Conservation (phyloP, 2,797 vertebrate species). For the Capromys pilorides region DNA sequence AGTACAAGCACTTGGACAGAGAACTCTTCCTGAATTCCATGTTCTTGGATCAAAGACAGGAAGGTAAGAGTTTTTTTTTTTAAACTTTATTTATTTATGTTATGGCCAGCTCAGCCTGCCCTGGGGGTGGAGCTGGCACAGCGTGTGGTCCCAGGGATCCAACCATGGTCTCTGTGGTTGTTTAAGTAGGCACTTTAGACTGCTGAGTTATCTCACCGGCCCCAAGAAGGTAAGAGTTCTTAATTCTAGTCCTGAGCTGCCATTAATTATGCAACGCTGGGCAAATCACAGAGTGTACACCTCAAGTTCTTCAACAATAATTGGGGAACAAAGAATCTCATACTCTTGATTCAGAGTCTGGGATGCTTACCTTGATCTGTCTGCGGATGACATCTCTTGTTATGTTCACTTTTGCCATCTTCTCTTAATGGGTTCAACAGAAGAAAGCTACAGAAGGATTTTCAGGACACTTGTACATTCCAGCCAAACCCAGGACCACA, state of each 20-base stretch:
- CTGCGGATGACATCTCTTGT: constrained; percentile 94
- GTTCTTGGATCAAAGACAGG: background rate
- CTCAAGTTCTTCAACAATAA: constrained; percentile 21
- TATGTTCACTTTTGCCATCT: constrained; percentile 96
- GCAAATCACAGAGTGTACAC: constrained; percentile 36
- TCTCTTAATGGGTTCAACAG: constrained; percentile 80
- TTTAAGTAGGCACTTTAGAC: too few relatives aligned
- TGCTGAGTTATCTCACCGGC: too few relatives aligned
- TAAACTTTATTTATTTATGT: too few relatives aligned
- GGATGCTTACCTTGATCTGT: constrained; percentile 89
- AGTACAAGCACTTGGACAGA: background rate
- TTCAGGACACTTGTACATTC: constrained; percentile 86
- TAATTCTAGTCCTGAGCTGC: background rate
- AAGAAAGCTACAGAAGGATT: constrained; percentile 81
- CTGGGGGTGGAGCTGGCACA: too few relatives aligned
- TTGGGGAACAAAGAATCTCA: background rate
- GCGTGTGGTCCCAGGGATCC: too few relatives aligned
- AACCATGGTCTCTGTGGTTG: too few relatives aligned
- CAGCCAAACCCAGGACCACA: constrained; percentile 81
- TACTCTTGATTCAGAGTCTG: background rate
- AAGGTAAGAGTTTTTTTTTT: background rate
- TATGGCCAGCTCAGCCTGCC: too few relatives aligned
- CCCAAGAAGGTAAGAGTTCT: background rate
- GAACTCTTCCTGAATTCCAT: constrained; percentile 1
- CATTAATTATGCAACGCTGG: background rate